A percentile compares a stretch with the other conserved stretches of the same genome.
Conservation (phyloP, 2,113 vertebrate genomes). For the Cyprinodon variegatus region DNA sequence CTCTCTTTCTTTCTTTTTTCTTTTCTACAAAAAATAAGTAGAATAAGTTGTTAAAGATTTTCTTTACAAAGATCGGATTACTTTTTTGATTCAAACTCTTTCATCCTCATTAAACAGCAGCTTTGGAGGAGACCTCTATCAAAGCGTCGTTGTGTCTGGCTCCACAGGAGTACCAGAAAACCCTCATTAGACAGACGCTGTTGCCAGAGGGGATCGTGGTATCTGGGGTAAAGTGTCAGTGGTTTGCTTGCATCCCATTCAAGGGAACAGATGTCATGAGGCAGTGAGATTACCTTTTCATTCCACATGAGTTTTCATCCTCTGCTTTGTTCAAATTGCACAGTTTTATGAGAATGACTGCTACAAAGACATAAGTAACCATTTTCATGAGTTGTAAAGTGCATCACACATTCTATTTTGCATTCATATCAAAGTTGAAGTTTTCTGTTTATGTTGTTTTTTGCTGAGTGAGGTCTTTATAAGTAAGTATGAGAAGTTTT, state of each 20-base stretch:
- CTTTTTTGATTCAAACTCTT: slow-evolving; percentile 1
- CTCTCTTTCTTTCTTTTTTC: no score
- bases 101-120: slow-evolving; percentile 8
- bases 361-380: slow-evolving; percentile 16
- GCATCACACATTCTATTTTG: slow-evolving; percentile 33
- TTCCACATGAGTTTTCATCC: slow-evolving; percentile 53
- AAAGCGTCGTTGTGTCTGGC: slow-evolving; percentile 49
- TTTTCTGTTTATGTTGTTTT: slow-evolving; percentile 8
- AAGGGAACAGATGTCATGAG: slow-evolving; percentile 58
- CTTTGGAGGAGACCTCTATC: slow-evolving; percentile 38
- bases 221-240: slow-evolving; percentile 66
- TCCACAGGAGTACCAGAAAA: slow-evolving; percentile 44
- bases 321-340: slow-evolving; percentile 12
- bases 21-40: neutral
- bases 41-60: neutral
- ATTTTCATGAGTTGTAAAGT: slow-evolving; percentile 14
- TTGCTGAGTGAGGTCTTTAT: slow-evolving; percentile 31
- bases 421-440: slow-evolving; percentile 17
- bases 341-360: neutral
- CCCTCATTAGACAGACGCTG: slow-evolving; percentile 70
- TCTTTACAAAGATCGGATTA: neutral
- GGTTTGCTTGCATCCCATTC: slow-evolving; percentile 40
- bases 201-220: slow-evolving; percentile 52
- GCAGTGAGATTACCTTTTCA: slow-evolving; percentile 35
- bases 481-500: slow-evolving; percentile 3